A percentile compares a stretch with the other conserved stretches of the same genome.
Evolutionary conservation across 2,113 vertebrate genomes (phyloP).

Genomic region (Brachyhypopomus occidentalis): DNA sequence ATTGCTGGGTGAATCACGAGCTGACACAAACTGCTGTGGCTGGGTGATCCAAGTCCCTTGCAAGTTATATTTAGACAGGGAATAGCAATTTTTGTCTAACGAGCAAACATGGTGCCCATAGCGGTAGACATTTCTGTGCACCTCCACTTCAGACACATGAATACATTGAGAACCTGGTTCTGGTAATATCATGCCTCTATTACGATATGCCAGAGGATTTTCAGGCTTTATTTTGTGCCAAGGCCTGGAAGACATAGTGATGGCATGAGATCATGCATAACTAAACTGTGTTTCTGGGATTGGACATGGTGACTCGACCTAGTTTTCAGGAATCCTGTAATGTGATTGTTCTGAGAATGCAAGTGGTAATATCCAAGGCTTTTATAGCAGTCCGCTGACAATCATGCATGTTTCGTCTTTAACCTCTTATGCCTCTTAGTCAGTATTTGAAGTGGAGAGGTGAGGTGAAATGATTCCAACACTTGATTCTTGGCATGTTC

Average conservation of each 20-base stretch:
- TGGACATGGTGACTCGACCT: conserved; percentile 62
- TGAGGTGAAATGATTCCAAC: conserved; percentile 30
- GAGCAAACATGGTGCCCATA: background rate
- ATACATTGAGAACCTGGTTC: background rate
- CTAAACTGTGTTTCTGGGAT: conserved; percentile 49
- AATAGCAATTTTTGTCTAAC: background rate
- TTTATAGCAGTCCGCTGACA: conserved; percentile 27
- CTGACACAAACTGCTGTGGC: background rate
- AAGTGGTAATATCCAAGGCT: conserved; percentile 50
- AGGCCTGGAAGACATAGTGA: conserved; percentile 7
- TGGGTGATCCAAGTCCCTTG: background rate
- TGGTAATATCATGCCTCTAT: conserved; percentile 2
- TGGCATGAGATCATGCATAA: conserved; percentile 18
- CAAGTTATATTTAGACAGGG: background rate
- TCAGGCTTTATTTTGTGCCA: background rate
- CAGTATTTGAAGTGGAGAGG: background rate
- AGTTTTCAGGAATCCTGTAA: conserved; percentile 55
- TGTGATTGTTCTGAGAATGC: conserved; percentile 55
- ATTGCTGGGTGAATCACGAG: background rate
- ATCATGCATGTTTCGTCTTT: conserved; percentile 14
- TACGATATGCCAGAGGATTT: conserved; percentile 11
- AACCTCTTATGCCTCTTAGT: conserved; percentile 34
- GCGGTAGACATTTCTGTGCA: background rate
- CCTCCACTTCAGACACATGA: background rate
- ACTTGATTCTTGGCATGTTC: conserved; percentile 50